phyloP scores from a whole-genome alignment of 2,888 invertebrate genomes.

The Macrosiphum euphorbiae region DNA sequence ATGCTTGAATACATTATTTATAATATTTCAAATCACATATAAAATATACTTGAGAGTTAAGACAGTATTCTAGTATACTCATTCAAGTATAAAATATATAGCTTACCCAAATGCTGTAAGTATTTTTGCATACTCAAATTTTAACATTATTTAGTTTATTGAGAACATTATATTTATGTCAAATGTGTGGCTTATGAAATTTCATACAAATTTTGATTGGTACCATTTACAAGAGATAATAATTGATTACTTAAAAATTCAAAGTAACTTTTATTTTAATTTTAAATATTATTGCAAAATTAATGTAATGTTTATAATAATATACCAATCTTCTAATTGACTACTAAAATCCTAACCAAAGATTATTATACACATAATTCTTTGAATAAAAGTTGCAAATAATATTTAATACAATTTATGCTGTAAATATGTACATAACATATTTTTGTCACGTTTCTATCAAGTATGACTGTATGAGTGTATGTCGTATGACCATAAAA shows the following conservation, averaged over 20 bases:
- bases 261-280: neutral
- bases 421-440: neutral
- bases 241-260: neutral
- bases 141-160: neutral
- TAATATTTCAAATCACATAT: slow-evolving; percentile 34
- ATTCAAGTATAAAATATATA: neutral
- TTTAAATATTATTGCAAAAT: neutral
- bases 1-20: slow-evolving; percentile 57
- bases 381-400: neutral
- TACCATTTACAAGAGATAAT: neutral
- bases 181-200: neutral
- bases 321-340: neutral
- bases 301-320: neutral
- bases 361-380: neutral
- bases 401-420: neutral
- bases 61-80: neutral
- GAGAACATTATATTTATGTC: neutral
- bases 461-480: too few relatives aligned
- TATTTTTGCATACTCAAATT: neutral
- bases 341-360: neutral
- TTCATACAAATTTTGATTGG: neutral
- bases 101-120: neutral
- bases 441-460: neutral
- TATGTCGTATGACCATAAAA: too few relatives aligned
- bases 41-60: neutral